Base-by-base conservation (phyloP, 2,888 invertebrate genomes). In the Alviniconcha strummeri region DNA sequence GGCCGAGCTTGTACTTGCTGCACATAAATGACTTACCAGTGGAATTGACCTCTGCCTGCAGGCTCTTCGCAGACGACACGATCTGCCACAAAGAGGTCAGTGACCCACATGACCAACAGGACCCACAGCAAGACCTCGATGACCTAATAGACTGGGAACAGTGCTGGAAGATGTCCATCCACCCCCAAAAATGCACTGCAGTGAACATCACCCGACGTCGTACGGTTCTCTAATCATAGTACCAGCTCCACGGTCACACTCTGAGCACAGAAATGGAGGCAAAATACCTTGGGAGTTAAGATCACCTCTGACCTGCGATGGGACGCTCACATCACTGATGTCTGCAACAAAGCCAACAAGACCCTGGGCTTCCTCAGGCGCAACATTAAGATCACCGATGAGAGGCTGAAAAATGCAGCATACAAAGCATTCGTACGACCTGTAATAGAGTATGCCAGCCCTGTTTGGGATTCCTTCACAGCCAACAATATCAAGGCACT, bases 41-140 rank as follows among this genome's bases (percentile, higher is more conserved):
- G 11, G 60, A 36, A 19, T 52, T 79, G 67, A 64, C 79, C 60
- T 79, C 79, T 11, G n/a, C n/a, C 57, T 60, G 36, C 19, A 67
- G 79, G 36, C 79, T 79, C 67, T 79, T 79, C 67, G 79, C 19
- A 19, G 79, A 79, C 52, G 79, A 79, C 52, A 79, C 79, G 15
- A 52, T 52, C 52, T 60, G 64, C 57, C 67, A 79, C 36, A 79
- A 17, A 64, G 52, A n/a, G 15, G 67, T 60, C 57, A 36, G 19
- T 52, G 15, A 13, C n/a, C 64, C 6, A 17, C 60, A 64, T 36
- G 79, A 79, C 79, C 64, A 60, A 57, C 5, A 64, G 15, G n/a
- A n/a, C 67, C 64, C 64, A 56, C 79, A 67, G 67, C 19, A 64
- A 52, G 79, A 79, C 79, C 79, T 79, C 19, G 67, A 79, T 55